These are phyloP conservation scores for Sphaerophoria rueppellii DNA, from an alignment of 2,888 invertebrate genomes.

Conservation along the genomic window DNA sequence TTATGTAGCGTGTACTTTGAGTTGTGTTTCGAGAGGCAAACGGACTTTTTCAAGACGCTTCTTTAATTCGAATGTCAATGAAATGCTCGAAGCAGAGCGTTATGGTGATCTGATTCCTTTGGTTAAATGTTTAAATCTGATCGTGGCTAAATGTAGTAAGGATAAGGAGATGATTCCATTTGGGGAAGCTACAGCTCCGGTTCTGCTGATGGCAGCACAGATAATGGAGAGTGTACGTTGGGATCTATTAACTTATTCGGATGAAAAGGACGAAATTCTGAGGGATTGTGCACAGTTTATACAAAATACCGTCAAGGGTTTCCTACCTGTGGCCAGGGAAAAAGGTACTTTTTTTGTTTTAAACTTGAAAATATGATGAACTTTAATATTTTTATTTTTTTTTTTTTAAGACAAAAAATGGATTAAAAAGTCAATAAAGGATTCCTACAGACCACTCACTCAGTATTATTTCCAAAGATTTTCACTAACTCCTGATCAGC, in stretches of 20 bases:
- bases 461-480: slow-evolving; percentile 79
- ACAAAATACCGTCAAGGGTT: slow-evolving; percentile 76
- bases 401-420: slow-evolving; percentile 77
- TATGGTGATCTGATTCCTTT: slow-evolving; percentile 73
- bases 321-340: slow-evolving; percentile 76
- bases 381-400: background rate
- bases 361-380: too few species aligned
- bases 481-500: slow-evolving; percentile 74
- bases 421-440: slow-evolving; percentile 77
- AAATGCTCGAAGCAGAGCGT: slow-evolving; percentile 74
- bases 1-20: slow-evolving; percentile 76
- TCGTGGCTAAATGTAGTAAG: slow-evolving; percentile 72
- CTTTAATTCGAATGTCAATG: slow-evolving; percentile 76
- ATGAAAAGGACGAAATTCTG: slow-evolving; percentile 76
- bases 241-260: slow-evolving; percentile 77
- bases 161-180: slow-evolving; percentile 75
- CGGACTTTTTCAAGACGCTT: slow-evolving; percentile 77
- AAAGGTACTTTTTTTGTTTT: slow-evolving; percentile 74
- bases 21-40: slow-evolving; percentile 75
- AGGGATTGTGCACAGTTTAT: slow-evolving; percentile 76
- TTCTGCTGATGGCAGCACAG: slow-evolving; percentile 77
- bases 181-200: slow-evolving; percentile 77
- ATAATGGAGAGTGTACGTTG: slow-evolving; percentile 78
- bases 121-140: slow-evolving; percentile 76
- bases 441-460: slow-evolving; percentile 76